A percentile compares a stretch with the other conserved stretches of the same genome.
Conservation (phyloP, 1,140 invertebrate genomes). For the Tetragnatha versicolor region DNA sequence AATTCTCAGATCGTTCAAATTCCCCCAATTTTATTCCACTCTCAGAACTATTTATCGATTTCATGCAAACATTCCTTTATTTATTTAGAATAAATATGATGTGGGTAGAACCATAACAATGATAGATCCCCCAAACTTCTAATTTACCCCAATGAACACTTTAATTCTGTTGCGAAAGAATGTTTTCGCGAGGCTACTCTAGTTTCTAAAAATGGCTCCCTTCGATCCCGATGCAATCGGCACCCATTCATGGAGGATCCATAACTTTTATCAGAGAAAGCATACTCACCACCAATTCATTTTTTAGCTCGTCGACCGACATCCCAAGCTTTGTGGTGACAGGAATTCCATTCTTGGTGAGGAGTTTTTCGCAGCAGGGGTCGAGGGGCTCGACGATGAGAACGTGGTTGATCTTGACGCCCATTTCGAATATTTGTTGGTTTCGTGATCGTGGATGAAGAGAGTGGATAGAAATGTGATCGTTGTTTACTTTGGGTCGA, state of each 20-base stretch:
- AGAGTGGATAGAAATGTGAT: too few relatives aligned
- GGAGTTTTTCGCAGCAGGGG: slow-evolving; percentile 79
- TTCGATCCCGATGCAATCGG: background rate
- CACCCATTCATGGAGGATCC: background rate
- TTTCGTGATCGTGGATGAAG: too few relatives aligned
- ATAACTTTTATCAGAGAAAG: background rate
- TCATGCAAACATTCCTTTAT: too few relatives aligned
- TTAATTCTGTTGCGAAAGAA: background rate
- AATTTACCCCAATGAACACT: background rate
- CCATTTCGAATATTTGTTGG: too few relatives aligned
- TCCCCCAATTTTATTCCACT: too few relatives aligned
- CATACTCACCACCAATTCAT: slow-evolving; percentile 82
- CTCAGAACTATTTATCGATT: too few relatives aligned
- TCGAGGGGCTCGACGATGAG: slow-evolving; percentile 93
- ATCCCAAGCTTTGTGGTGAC: slow-evolving; percentile 85
- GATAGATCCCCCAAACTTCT: background rate
- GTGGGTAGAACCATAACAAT: background rate
- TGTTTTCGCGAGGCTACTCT: too few relatives aligned
- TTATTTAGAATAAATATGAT: background rate
- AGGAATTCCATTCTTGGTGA: slow-evolving; percentile 78
- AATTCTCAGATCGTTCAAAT: too few relatives aligned
- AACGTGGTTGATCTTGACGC: too few relatives aligned
- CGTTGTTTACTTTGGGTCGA: too few relatives aligned
- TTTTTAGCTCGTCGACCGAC: slow-evolving; percentile 79
- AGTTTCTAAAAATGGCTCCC: background rate